These are phyloP conservation scores for Apodemus agrarius DNA, from an alignment of 2,797 vertebrate genomes.

Conservation along the genomic window DNA sequence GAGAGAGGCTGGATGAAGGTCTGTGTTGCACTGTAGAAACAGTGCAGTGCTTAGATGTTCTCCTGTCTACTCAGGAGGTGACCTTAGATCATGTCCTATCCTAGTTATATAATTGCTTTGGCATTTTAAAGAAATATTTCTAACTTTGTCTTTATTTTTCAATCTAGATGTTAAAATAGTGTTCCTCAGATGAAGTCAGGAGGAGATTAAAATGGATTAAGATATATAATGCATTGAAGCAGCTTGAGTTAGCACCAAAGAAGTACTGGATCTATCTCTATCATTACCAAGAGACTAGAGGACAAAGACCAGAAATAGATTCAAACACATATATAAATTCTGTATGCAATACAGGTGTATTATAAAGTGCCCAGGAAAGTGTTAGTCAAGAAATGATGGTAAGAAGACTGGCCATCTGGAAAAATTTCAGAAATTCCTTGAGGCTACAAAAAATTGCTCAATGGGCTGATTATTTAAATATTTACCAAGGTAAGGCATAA, in stretches of 20 bases:
- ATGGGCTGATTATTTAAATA: neutral
- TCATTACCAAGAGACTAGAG: neutral
- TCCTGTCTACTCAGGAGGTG: neutral
- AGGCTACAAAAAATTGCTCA: neutral
- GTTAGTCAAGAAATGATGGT: neutral
- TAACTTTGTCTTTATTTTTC: neutral
- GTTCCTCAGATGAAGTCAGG: neutral
- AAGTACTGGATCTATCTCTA: neutral
- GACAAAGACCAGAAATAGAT: neutral
- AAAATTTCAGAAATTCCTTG: neutral
- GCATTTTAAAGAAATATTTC: neutral
- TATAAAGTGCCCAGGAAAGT: neutral
- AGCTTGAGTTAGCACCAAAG: neutral
- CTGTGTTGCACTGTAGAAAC: rapidly evolving
- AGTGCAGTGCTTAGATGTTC: neutral
- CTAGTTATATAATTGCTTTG: neutral
- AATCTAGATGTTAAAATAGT: neutral
- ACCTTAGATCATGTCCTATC: neutral
- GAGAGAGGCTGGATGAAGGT: rapidly evolving
- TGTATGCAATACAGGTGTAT: neutral
- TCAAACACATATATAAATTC: neutral
- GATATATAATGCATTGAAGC: neutral
- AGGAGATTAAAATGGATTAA: neutral
- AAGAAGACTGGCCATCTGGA: constrained; percentile 6
- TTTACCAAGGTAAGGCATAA: neutral